phyloP scores from a whole-genome alignment of 2,113 vertebrate species.

The Pycnonotus jocosus region DNA sequence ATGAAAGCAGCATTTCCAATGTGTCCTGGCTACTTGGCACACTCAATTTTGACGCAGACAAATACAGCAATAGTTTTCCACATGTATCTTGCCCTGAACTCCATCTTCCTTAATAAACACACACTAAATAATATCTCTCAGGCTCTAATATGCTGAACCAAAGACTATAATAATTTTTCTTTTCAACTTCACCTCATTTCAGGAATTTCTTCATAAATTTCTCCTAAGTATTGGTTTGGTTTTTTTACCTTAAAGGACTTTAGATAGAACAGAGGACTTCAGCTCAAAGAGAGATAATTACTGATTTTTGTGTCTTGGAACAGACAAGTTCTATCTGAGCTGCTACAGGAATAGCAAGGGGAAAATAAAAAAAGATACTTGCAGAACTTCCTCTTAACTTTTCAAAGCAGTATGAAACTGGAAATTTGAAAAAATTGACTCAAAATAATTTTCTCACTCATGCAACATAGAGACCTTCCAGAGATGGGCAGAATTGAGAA shows the following conservation, averaged over 20 bases:
- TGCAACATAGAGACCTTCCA: neutral
- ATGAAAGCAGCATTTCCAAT: neutral
- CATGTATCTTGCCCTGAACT: neutral
- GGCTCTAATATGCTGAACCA: neutral
- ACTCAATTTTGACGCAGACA: fast-evolving
- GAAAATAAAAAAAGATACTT: neutral
- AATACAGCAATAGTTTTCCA: neutral
- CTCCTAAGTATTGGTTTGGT: neutral
- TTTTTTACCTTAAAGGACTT: neutral
- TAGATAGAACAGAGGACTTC: neutral
- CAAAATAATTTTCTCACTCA: neutral
- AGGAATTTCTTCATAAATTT: neutral
- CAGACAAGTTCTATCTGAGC: neutral
- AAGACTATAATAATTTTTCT: neutral
- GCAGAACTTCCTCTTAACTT: neutral
- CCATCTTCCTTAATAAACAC: neutral
- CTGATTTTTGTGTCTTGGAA: neutral
- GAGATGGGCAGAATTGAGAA: neutral
- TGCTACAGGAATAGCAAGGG: neutral
- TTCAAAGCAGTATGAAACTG: neutral
- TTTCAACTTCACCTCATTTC: neutral
- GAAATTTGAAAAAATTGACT: neutral
- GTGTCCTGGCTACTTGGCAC: neutral
- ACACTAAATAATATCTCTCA: neutral
- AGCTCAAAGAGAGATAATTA: neutral